Evolutionary conservation across 2,888 invertebrate species (phyloP), one percentile per base, ranked within the genome.

Genomic region (Caenorhabditis sinica): DNA sequence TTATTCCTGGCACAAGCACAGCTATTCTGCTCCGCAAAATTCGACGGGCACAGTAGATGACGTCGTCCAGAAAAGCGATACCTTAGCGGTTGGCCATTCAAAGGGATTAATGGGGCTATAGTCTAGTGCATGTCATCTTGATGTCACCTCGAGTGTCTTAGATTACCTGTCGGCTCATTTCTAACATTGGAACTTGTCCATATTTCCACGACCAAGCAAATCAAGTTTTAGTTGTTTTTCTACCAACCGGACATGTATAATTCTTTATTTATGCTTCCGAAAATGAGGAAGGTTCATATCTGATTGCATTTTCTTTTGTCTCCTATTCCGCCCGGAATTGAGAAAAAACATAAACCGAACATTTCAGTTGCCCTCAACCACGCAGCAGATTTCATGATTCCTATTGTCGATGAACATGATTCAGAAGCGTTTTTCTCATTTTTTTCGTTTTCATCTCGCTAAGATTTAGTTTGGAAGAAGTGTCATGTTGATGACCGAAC

Each of bases 1-100:
- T 72, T 63, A 73, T 63, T 73, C 73, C 49, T 8, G 25, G 56
- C 36, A 53, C 60, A 17, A 69, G 72, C 61, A 33, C 51, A 20
- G 51, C 51, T 60, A 61, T 49, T 8, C 53, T 30, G 20, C 63
- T 40, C 49, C 33, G 9, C 20, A 8, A 28, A 49, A 43, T 65
- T 40, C 30, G 23, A 53, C 23, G 23, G 28, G 9, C 56, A 56
- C 40, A 65, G 63, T 63, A 8, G 23, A 51, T 74, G 74, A 74
- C 74, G 74, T 74, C 25, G 25, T 36, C 30, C 30, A n/a, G 23
- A 36, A 45, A 2, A 63, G 51, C 40, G 11, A 28, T 28, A 65
- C 25, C 65, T 45, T 43, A 13, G n/a, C 25, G 65, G 45, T 65
- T 28, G n/a, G 65, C 43, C n/a, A 45, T 43, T 2, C 11, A 45